A percentile compares a stretch with the other conserved stretches of the same genome.
These are phyloP conservation scores for Spinus pinus DNA, from an alignment of 2,797 vertebrate species.

Conservation along the genomic window DNA sequence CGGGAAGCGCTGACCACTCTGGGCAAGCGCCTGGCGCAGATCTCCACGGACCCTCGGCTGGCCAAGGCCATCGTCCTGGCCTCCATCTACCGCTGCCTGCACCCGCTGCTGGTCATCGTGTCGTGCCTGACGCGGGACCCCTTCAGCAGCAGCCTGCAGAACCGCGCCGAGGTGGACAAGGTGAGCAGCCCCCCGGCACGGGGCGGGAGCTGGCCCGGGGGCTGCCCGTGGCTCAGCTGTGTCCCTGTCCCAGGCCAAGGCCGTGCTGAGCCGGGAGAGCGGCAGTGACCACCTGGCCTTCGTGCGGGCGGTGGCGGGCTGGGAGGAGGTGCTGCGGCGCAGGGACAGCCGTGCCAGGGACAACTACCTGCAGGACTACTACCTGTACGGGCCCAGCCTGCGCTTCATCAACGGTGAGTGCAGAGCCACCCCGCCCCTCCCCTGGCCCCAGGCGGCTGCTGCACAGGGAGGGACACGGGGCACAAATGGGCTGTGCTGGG, in stretches of 20 bases:
- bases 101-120: conserved; percentile 87
- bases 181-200: conserved; percentile 57
- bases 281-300: conserved; percentile 91
- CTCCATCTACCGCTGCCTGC: conserved; percentile 87
- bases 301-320: conserved; percentile 83
- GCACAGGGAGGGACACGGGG: rapidly evolving
- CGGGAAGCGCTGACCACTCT: conserved; percentile 87
- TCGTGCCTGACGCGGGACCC: conserved; percentile 93
- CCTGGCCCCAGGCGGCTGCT: not conserved
- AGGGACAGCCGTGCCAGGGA: conserved; percentile 77
- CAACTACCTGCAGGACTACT: conserved; percentile 80
- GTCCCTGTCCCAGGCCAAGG: conserved; percentile 80
- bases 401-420: conserved; percentile 89
- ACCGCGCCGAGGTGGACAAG: conserved; percentile 84
- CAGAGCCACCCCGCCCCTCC: rapidly evolving
- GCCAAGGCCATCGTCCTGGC: conserved; percentile 92
- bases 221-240: rapidly evolving
- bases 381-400: conserved; percentile 83
- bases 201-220: rapidly evolving
- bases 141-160: conserved; percentile 92
- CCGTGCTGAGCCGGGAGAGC: conserved; percentile 80
- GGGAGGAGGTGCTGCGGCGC: conserved; percentile 80
- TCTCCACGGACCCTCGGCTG: conserved; percentile 93
- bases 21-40: conserved; percentile 86
- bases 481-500: not conserved